phyloP scores from a whole-genome alignment of 2,888 invertebrate genomes.

The Chalcosyrphus nemorum region DNA sequence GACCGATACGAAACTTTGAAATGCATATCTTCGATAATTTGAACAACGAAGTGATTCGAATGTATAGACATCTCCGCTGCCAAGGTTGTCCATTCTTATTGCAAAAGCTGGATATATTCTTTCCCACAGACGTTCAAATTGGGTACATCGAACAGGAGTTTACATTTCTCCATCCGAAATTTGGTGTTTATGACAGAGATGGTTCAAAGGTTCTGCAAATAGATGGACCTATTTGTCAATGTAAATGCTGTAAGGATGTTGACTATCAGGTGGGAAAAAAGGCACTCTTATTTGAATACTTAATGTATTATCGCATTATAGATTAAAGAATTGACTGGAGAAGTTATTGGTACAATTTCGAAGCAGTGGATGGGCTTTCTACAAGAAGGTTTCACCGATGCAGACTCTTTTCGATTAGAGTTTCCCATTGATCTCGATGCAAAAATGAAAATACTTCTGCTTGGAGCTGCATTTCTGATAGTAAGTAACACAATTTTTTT shows the following conservation, averaged over 20 bases:
- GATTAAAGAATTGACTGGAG: background rate
- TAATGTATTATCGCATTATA: background rate
- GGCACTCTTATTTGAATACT: background rate
- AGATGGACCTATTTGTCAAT: conserved; percentile 6
- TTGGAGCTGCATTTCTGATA: conserved; percentile 26
- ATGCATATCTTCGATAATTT: conserved; percentile 29
- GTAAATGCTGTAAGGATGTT: conserved; percentile 3
- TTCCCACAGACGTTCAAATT: background rate
- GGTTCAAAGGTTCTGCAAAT: background rate
- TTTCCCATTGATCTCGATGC: conserved; percentile 7
- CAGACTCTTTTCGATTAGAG: conserved; percentile 31
- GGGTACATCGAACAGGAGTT: conserved; percentile 14
- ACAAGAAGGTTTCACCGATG: conserved; percentile 33
- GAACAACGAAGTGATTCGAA: conserved; percentile 41
- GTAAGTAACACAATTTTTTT: conserved; percentile 7
- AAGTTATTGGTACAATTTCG: conserved; percentile 12
- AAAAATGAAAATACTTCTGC: conserved; percentile 22
- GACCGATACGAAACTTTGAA: conserved; percentile 7
- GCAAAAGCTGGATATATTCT: conserved; percentile 20
- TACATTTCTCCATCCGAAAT: background rate
- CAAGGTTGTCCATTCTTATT: background rate
- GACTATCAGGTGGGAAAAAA: background rate
- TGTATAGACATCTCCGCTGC: conserved; percentile 1
- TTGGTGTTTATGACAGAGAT: conserved; percentile 31
- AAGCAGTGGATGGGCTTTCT: conserved; percentile 34